Evolutionary conservation across 2,888 invertebrate species (phyloP), one percentile per base, ranked within the genome.

Genomic region (Himalopsyche kuldschensis): DNA sequence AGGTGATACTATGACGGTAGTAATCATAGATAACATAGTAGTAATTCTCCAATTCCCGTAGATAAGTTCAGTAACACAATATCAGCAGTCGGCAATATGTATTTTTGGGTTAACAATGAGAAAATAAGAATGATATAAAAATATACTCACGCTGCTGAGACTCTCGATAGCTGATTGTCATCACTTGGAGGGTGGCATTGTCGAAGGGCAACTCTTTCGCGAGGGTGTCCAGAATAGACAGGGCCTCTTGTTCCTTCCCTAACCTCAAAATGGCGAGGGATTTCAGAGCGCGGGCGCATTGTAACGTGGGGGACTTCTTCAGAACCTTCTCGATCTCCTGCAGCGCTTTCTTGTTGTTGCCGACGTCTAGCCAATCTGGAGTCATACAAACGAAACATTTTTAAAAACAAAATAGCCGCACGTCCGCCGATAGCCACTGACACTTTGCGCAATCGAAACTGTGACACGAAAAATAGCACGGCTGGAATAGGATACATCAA

Each of bases 301-400:
- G 95, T 86, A 98, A 93, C 86, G 94, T 93, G 86, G 98, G 97
- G 88, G 97, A 97, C 90, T 99, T 99, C 89, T 96, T 98, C 82
- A 99, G 92, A 80, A 99, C 95, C 90, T 98, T 98, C 87, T 99
- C 99, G 17, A 97, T 97, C 91, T 99, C 99, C 90, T 99, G 98
- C 75, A 99, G 92, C 0, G 99, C 99, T 89, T 98, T 98, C 89
- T 98, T 99, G 91, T 98, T 97, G 90, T 98, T 98, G 17, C 98
- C 98, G 91, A 94, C 95, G 90, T 99, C 99, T 88, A 99, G 92
- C 93, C 97, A 97, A 91, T 99, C 98, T 98, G 91, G 78, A 92
- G 90, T 32, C 24, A 63, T 3, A 55, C 46, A 78, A 78, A 41
- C 27, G 17, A 47, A 78, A 78, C 30, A 46, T 77, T 41, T 24